phyloP scores from a whole-genome alignment of 2,888 invertebrate species.

The Ceriagrion tenellum region DNA sequence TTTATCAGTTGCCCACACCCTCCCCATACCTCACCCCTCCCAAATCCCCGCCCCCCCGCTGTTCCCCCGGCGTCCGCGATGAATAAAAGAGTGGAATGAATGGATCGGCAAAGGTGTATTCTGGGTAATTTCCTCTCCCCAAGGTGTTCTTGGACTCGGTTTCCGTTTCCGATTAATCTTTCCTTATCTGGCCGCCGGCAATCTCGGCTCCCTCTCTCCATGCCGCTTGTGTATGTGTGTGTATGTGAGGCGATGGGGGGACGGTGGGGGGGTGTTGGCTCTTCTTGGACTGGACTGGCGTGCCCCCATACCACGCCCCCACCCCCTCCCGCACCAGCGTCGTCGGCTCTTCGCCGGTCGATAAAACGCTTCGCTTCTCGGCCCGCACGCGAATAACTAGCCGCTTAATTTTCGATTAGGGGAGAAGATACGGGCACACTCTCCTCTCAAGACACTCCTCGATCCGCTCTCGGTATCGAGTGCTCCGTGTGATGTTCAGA shows the following conservation, averaged over 20 bases:
- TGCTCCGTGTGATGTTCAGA: not conserved
- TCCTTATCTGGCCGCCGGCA: slow-evolving; percentile 33
- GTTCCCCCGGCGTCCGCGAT: slow-evolving; percentile 8
- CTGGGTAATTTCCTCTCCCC: slow-evolving; percentile 66
- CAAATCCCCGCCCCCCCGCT: too few species aligned
- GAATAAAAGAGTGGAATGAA: slow-evolving; percentile 57
- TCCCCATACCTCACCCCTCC: too few species aligned
- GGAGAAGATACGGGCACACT: not conserved
- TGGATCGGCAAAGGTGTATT: slow-evolving; percentile 55
- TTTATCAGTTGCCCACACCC: slow-evolving; percentile 16
- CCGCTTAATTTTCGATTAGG: slow-evolving; percentile 36
- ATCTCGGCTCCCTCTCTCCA: not conserved
- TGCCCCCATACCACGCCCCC: too few species aligned
- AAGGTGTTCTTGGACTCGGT: not conserved
- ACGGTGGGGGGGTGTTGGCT: too few species aligned
- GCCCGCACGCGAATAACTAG: slow-evolving; percentile 22
- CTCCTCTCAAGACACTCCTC: not conserved
- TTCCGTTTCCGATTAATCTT: slow-evolving; percentile 63
- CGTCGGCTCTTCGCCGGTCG: not conserved
- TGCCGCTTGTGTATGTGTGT: too few species aligned
- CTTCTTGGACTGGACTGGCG: not conserved
- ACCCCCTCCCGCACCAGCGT: not conserved
- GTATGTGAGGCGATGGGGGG: too few species aligned
- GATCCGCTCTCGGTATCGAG: not conserved
- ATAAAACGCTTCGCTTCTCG: not conserved